phyloP scores from a whole-genome alignment of 2,888 invertebrate genomes.

The Pecten maximus region DNA sequence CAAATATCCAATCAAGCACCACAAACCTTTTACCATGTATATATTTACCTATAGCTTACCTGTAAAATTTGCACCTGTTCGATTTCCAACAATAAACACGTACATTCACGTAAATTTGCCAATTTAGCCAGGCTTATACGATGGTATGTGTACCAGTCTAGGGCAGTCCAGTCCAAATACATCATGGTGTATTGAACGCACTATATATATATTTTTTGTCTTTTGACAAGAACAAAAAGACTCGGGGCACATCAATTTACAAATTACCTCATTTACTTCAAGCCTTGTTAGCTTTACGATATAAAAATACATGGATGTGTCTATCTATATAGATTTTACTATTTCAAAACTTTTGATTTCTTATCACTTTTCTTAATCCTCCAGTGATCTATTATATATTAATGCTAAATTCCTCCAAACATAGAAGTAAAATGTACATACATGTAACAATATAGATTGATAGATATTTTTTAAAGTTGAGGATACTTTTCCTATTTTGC shows the following conservation, averaged over 20 bases:
- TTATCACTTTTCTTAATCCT: too few species aligned
- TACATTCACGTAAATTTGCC: neutral
- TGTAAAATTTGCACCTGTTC: constrained; percentile 13
- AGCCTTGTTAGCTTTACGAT: neutral
- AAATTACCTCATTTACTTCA: neutral
- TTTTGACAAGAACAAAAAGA: neutral
- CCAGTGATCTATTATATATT: too few species aligned
- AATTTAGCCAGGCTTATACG: neutral
- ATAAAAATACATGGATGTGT: neutral
- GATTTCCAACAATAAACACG: neutral
- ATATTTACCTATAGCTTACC: constrained; percentile 16
- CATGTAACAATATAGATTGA: neutral
- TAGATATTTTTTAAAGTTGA: neutral
- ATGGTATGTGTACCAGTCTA: neutral
- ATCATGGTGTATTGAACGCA: neutral
- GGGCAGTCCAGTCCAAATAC: neutral
- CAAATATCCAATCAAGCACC: neutral
- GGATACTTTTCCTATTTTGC: neutral
- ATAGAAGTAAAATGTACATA: too few species aligned
- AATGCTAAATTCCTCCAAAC: too few species aligned
- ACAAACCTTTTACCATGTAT: neutral
- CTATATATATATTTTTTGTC: neutral
- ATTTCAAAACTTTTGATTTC: neutral
- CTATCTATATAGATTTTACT: neutral
- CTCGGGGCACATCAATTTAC: constrained; percentile 2